Base-by-base conservation (phyloP, 2,888 invertebrate genomes). In the Apamea monoglypha region DNA sequence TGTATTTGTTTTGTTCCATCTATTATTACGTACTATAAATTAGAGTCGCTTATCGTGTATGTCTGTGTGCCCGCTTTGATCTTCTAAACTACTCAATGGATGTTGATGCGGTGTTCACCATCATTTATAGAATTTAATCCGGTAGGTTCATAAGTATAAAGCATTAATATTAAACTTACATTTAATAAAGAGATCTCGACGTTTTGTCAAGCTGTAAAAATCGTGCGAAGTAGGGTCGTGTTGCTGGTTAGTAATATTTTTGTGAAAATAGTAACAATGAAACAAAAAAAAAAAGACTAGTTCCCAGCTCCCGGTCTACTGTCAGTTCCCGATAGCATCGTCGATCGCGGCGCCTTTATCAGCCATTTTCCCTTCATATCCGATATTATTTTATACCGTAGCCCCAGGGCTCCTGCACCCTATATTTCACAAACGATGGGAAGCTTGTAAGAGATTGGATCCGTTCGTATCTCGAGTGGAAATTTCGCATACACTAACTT, bases 341-440 rank as follows among this genome's bases (percentile, higher is more conserved):
- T 84, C 88, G 88, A 90, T 90, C 88, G 89, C 86, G 85, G 89
- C 84, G 80, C 88, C 90, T 91, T 93, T 94, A 93, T 93, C 92
- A 92, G 90, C 88, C 79, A 86, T 91, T 92, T 92, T 91, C 90
- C 91, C 91, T 90, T 91, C 91, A 91, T 91, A 91, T 91, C 90
- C 87, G 91, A 92, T 92, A 92, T 92, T 91, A 92, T 91, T 91
- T 90, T 90, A 91, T 88, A 87, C 88, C 87, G 87, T 89, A 85
- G 91, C 88, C 90, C 83, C 87, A 87, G 89, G 88, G 88, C 89
- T 84, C 88, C 83, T 91, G 90, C 93, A 92, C 92, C 92, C 94
- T 90, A 92, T 94, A 92, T 92, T 92, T 93, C 92, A 90, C 86
- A 91, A 92, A 93, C 92, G 92, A 93, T 91, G 91, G 90, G 91